Base-by-base conservation (phyloP, 2,888 invertebrate genomes). In the Gryllus longicercus region DNA sequence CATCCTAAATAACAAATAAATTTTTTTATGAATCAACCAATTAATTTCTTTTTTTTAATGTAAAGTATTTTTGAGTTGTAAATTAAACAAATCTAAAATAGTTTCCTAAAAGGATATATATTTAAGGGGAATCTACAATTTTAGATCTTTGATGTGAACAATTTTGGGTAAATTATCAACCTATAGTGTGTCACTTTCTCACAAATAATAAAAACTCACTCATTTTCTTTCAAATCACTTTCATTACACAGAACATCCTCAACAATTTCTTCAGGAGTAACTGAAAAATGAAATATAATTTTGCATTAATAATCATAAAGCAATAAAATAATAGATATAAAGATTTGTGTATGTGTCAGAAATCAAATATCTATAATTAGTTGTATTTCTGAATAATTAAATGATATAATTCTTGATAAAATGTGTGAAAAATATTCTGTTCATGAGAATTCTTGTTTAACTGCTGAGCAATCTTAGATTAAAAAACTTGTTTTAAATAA, bases 191-290 rank as follows among this genome's bases (percentile, higher is more conserved):
- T 38, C 38, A 38, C 38, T 5, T 38, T 38, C 38, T 14, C 38
- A 21, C 16, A 21, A 21, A 75, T 14, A 25, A n/a, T 23, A 25
- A 25, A 21, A 75, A 83, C 84, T 83, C 82, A 85, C 85, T 94
- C 93, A 88, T 95, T 94, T 79, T 95, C 94, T 79, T 91, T 88
- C 8, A 95, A 88, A 82, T 95, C 95, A 78, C 88, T 86, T 81
- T 90, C 90, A 82, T 91, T 90, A 86, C 95, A 95, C 2, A 95
- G 93, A 50, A 94, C 90, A 77, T 89, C 90, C 85, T 94, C 95
- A 0, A 95, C 89, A 77, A 79, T 63, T 18, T 63, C 63, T n/a
- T n/a, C 63, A 63, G 14, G 5, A 4, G 14, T 63, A 63, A 14
- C 63, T 63, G 63, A 63, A 63, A 63, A 63, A 63, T 5, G 5